These are phyloP conservation scores for Sebastes steindachneri DNA, from an alignment of 2,797 vertebrate species.

Conservation along the genomic window DNA sequence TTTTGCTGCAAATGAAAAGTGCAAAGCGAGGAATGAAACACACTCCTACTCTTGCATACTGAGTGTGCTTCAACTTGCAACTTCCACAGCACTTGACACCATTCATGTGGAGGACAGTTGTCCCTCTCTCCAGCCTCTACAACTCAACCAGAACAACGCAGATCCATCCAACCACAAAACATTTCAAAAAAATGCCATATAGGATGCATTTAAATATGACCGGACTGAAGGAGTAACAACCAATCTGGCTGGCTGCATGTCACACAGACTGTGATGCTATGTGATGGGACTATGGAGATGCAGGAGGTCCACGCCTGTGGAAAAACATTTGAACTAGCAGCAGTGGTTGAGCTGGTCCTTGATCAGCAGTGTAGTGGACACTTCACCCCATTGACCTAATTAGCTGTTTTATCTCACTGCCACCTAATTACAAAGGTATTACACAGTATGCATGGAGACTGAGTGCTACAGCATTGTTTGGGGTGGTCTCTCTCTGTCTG, in stretches of 20 bases:
- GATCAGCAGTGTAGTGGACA: conserved; percentile 50
- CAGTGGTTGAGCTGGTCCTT: conserved; percentile 31
- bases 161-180: not conserved
- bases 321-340: conserved; percentile 23
- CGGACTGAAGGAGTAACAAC: not conserved
- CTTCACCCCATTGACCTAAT: conserved; percentile 65
- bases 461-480: conserved; percentile 31
- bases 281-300: conserved; percentile 40
- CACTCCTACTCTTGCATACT: not conserved
- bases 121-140: not conserved
- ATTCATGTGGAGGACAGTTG: not conserved
- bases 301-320: conserved; percentile 24
- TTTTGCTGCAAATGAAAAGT: not conserved
- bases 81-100: not conserved
- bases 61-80: not conserved
- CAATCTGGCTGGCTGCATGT: conserved; percentile 25
- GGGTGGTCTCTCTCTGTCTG: conserved; percentile 14
- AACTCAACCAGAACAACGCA: conserved; percentile 3
- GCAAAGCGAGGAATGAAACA: not conserved
- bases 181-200: not conserved
- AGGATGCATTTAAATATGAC: not conserved
- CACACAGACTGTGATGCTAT: conserved; percentile 32
- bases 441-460: conserved; percentile 11
- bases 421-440: conserved; percentile 52
- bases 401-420: conserved; percentile 42